Conservation (phyloP, 2,888 invertebrate species). For the Troglohyphantes excavatus region DNA sequence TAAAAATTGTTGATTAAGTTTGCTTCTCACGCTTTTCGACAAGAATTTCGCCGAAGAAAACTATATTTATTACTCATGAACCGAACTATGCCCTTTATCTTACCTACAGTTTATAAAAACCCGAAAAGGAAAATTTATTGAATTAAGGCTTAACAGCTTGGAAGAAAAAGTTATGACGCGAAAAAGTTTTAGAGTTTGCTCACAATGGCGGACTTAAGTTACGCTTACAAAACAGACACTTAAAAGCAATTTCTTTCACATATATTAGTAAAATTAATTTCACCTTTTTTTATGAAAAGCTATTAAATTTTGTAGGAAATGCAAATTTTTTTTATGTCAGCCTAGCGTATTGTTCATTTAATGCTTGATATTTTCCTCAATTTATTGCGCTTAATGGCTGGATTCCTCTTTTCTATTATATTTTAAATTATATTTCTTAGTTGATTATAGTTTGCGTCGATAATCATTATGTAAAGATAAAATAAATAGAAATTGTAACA, state of each 20-base stretch:
- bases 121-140: constrained; percentile 20
- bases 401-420: no score
- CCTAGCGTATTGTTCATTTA: no score
- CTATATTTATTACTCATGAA: not conserved
- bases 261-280: not conserved
- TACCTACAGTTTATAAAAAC: not conserved
- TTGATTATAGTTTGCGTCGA: no score
- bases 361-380: no score
- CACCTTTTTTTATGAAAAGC: not conserved
- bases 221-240: not conserved
- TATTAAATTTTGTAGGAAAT: not conserved
- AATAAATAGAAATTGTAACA: no score
- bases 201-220: not conserved
- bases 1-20: not conserved
- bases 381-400: no score
- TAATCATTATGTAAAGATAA: no score
- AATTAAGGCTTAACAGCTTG: constrained; percentile 21
- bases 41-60: not conserved
- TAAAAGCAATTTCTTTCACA: not conserved
- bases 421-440: no score
- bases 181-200: not conserved
- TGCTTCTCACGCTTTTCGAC: not conserved
- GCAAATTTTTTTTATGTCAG: no score
- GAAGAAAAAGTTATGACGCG: not conserved
- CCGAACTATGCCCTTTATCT: not conserved